Base-by-base conservation (phyloP, 2,113 vertebrate species). In the Columba livia region DNA sequence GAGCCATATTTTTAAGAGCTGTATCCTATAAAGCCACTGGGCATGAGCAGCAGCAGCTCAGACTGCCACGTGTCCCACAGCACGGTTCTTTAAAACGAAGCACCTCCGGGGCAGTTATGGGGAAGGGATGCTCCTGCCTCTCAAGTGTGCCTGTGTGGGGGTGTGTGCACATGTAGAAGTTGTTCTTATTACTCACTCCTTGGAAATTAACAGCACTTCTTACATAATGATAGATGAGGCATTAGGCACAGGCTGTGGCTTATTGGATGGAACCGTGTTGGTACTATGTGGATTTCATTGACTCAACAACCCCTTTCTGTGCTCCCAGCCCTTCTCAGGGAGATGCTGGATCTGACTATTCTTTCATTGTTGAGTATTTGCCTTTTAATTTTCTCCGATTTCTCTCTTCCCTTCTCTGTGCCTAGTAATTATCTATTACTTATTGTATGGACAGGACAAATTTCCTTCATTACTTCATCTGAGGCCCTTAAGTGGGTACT, bases 21-120 rank as follows among this genome's bases (percentile, higher is more conserved):
- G 31, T 26, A 11, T 60, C 75, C 34, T 10, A 4, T 15, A 56
- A 88, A 50, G 24, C 31, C 58, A 48, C 17, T 5, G 38, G 23
- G 16, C 32, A 29, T 4, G 28, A 5, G 14, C 32, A 62, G 70
- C 50, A 56, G 51, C 40, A 58, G 23, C 69, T 25, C 36, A 26
- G 9, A 40, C 25, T 40, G 47, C 53, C 66, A 48, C 5, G 0
- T 6, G 40, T 26, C 40, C 56, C 32, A 3, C 0, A 0, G 21
- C 4, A 14, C 0, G 1, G 26, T 32, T 85, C 44, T 61, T 50
- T 21, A 23, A 53, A 81, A 61, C 44, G 58, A 47, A 80, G 16
- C 3, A 34, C 28, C 71, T n/a, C 15, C 51, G 29, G 64, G 61
- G 61, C 18, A 75, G 34, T n/a, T 50, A 21, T 5, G 40, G 74